phyloP scores from a whole-genome alignment of 2,888 invertebrate genomes.

The Taphrorychus bicolor region DNA sequence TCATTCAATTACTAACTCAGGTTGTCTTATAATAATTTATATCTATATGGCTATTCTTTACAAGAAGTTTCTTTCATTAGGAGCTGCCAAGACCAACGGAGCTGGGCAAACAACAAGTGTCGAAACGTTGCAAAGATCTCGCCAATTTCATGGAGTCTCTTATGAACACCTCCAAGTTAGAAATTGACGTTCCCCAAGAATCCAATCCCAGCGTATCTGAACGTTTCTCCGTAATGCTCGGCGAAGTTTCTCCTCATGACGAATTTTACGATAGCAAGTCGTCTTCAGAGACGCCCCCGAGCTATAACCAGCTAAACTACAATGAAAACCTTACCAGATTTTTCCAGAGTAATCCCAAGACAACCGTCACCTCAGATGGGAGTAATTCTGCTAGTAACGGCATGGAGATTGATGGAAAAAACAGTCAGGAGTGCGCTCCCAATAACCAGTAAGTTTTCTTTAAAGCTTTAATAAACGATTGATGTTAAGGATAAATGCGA shows the following conservation, averaged over 20 bases:
- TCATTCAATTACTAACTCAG: slow-evolving; percentile 72
- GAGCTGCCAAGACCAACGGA: slow-evolving; percentile 59
- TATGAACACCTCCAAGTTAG: slow-evolving; percentile 65
- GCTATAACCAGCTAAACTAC: slow-evolving; percentile 86
- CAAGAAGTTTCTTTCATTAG: slow-evolving; percentile 39
- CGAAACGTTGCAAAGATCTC: slow-evolving; percentile 75
- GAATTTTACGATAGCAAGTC: slow-evolving; percentile 81
- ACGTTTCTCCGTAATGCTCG: slow-evolving; percentile 81
- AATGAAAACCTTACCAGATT: slow-evolving; percentile 71
- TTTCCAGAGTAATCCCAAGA: slow-evolving; percentile 63
- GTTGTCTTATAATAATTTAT: slow-evolving; percentile 52
- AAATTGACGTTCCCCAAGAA: slow-evolving; percentile 68
- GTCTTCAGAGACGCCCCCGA: slow-evolving; percentile 77
- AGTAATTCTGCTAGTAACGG: slow-evolving; percentile 59
- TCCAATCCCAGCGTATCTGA: slow-evolving; percentile 70
- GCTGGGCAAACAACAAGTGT: slow-evolving; percentile 69
- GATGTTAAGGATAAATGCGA: too few species aligned
- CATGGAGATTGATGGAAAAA: slow-evolving; percentile 58
- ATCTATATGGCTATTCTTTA: too few species aligned
- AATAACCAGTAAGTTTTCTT: slow-evolving; percentile 55
- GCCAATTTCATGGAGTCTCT: slow-evolving; percentile 78
- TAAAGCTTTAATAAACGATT: background rate
- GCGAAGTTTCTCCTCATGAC: slow-evolving; percentile 85
- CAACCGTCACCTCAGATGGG: slow-evolving; percentile 63
- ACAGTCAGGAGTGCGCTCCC: slow-evolving; percentile 33